phyloP scores from a whole-genome alignment of 2,888 invertebrate genomes.

The Athripsodes cinereus region DNA sequence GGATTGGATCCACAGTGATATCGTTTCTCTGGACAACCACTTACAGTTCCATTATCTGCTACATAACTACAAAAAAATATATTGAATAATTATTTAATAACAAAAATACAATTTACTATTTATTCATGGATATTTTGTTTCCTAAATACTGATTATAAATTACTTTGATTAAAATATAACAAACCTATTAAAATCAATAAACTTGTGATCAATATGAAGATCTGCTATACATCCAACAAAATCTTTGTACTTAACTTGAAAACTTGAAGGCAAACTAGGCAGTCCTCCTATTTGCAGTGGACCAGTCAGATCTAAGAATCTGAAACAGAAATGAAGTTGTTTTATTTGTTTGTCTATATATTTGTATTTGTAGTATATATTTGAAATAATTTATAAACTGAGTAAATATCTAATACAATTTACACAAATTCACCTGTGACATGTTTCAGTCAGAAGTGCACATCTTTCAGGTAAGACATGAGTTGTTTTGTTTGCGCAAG shows the following conservation, averaged over 20 bases:
- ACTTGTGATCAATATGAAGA: conserved; percentile 76
- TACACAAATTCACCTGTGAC: no score
- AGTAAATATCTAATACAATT: no score
- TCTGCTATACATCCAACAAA: conserved; percentile 90
- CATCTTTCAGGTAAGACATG: conserved; percentile 70
- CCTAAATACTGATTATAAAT: no score
- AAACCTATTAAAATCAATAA: conserved; percentile 78
- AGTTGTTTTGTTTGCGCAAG: conserved; percentile 74
- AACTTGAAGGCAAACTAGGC: conserved; percentile 72
- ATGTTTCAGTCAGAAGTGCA: conserved; percentile 69
- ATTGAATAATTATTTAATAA: neutral
- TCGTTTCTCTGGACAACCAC: conserved; percentile 82
- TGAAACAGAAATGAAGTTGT: conserved; percentile 26
- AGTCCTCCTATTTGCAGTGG: conserved; percentile 89
- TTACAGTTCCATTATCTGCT: conserved; percentile 81
- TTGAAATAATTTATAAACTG: conserved; percentile 17
- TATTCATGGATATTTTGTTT: no score
- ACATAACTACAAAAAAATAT: conserved; percentile 59
- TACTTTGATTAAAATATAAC: no score
- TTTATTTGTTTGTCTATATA: no score
- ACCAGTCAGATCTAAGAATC: conserved; percentile 89
- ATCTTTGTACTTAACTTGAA: conserved; percentile 72
- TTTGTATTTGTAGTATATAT: neutral
- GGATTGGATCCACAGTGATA: conserved; percentile 78
- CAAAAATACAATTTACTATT: neutral